Evolutionary conservation across 2,797 vertebrate genomes (phyloP), one percentile per base, ranked within the genome.

Genomic region (Apogon hyalosoma): DNA sequence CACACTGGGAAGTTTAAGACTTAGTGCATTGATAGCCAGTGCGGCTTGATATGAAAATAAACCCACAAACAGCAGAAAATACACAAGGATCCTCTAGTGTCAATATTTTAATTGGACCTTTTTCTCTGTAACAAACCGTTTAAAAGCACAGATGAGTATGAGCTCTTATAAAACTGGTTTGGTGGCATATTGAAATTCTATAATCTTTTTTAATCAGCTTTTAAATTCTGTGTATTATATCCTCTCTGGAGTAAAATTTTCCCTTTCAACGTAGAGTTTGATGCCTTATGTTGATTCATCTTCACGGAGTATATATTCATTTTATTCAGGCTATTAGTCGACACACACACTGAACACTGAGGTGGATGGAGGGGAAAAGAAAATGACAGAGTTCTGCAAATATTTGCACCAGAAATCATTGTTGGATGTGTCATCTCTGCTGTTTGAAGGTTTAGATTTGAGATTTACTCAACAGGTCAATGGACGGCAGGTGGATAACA

Each of bases 41-140:
- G n/a, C 55, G 39, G 16, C 9, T 57, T 60, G 51, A 83, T 84
- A 60, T 77, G 65, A 63, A 82, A 59, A 46, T 28, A 49, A 49
- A 7, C 3, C 12, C 24, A 36, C 11, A 8, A 63, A 64, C 38
- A 21, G 33, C 14, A 24, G 46, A 47, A n/a, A 9, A 1, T 3
- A 33, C 47, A n/a, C 31, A 0, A 7, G 19, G 54, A 50, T 54
- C 42, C 18, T 15, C 12, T 8, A 14, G 18, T 50, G 49, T 60
- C 19, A 16, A 68, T 10, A 18, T n/a, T 73, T 65, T 78, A 73
- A 78, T 71, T 72, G 12, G 53, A 31, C 40, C 8, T 61, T 70
- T 67, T 9, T 75, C 10, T 1, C 38, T 12, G 6, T 61, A 11
- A 52, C 10, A 61, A 12, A 63, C 45, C 33, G 28, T 16, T 53